Conservation (phyloP, 1,140 invertebrate species). For the Holcopasites calliopsidis region DNA sequence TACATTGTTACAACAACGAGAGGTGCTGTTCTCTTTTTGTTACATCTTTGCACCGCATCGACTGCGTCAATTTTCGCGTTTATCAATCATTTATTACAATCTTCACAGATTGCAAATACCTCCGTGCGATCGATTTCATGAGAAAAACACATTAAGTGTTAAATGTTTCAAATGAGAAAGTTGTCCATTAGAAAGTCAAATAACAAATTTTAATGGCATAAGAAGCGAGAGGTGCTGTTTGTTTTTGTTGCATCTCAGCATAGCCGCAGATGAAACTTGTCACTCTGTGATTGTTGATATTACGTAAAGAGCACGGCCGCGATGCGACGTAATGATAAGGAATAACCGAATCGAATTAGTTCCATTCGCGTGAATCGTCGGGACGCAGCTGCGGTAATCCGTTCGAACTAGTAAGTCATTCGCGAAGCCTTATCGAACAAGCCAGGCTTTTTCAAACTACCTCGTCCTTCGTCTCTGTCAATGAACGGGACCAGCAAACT, state of each 20-base stretch:
- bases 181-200: too few species aligned
- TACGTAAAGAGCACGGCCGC: not conserved
- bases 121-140: too few species aligned
- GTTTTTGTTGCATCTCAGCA: rapidly evolving
- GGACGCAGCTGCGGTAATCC: not conserved
- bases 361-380: not conserved
- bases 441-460: not conserved
- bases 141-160: too few species aligned
- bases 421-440: conserved; percentile 3
- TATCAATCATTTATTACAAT: too few species aligned
- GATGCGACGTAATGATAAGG: conserved; percentile 21
- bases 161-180: too few species aligned
- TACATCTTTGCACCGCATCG: too few species aligned
- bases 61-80: too few species aligned
- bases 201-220: too few species aligned
- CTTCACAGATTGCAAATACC: too few species aligned
- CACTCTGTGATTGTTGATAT: not conserved
- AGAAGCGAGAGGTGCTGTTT: too few species aligned
- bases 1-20: not conserved
- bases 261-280: not conserved
- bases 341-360: conserved; percentile 36
- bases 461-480: not conserved
- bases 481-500: not conserved
- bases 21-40: too few species aligned
- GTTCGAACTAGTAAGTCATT: conserved; percentile 11